Evolutionary conservation across 2,113 vertebrate genomes (phyloP).

Genomic region (Chascanopsetta lugubris): DNA sequence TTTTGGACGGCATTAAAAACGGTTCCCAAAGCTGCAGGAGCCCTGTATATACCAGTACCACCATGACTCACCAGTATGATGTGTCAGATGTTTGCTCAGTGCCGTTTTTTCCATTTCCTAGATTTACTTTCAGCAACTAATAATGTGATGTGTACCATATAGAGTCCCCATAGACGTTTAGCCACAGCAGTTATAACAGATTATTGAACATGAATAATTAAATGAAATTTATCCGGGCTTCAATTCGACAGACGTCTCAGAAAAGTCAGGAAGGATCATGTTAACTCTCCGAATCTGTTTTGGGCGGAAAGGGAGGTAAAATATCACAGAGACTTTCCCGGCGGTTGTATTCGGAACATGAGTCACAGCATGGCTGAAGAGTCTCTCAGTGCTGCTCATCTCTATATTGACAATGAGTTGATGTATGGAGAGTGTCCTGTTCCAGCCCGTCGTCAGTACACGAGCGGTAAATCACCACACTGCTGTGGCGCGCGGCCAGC

Average conservation of each 20-base stretch:
- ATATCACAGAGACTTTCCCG: slow-evolving; percentile 13
- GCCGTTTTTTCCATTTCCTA: too few relatives aligned
- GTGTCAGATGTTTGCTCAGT: too few relatives aligned
- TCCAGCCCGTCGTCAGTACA: slow-evolving; percentile 61
- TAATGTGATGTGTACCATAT: neutral
- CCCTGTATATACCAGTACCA: too few relatives aligned
- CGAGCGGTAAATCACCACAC: slow-evolving; percentile 77
- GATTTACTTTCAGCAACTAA: too few relatives aligned
- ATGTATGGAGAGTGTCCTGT: slow-evolving; percentile 60
- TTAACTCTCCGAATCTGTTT: slow-evolving; percentile 34
- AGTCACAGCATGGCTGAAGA: slow-evolving; percentile 34
- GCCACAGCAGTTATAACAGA: slow-evolving; percentile 27
- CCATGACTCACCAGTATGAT: too few relatives aligned
- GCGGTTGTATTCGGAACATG: slow-evolving; percentile 39
- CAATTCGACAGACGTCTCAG: too few relatives aligned
- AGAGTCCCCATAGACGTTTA: neutral
- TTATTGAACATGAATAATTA: slow-evolving; percentile 16
- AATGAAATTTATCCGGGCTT: slow-evolving; percentile 24
- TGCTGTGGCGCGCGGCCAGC: slow-evolving; percentile 74
- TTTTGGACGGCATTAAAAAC: too few relatives aligned
- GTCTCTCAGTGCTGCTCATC: slow-evolving; percentile 21
- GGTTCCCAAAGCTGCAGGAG: too few relatives aligned
- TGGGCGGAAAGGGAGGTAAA: slow-evolving; percentile 23
- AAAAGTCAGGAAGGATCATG: neutral
- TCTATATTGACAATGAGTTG: slow-evolving; percentile 66